phyloP scores from a whole-genome alignment of 1,140 invertebrate genomes.

The Drosophila pallidifrons region DNA sequence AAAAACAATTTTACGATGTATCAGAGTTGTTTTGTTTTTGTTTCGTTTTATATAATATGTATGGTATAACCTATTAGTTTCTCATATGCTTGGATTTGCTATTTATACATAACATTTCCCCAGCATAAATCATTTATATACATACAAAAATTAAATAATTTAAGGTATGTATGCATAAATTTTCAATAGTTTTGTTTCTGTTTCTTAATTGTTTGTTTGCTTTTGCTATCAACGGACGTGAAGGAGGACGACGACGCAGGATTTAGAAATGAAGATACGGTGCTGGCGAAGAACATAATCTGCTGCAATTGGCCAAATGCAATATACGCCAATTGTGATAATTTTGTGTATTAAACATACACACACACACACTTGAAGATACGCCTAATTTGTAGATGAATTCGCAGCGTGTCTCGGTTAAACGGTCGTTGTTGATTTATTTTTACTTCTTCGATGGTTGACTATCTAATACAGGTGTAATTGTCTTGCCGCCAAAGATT shows the following conservation, averaged over 20 bases:
- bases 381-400: conserved; percentile 45
- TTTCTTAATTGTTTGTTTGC: conserved; percentile 50
- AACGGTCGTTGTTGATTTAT: conserved; percentile 28
- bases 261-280: conserved; percentile 35
- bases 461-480: conserved; percentile 76
- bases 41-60: conserved; percentile 72
- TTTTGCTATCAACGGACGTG: conserved; percentile 69
- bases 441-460: conserved; percentile 69
- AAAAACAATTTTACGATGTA: conserved; percentile 81
- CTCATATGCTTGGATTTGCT: conserved; percentile 74
- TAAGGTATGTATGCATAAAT: conserved; percentile 69
- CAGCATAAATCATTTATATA: conserved; percentile 65
- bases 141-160: conserved; percentile 76
- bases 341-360: conserved; percentile 34
- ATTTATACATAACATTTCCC: conserved; percentile 66
- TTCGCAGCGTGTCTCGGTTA: conserved; percentile 41
- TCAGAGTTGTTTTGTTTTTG: conserved; percentile 63
- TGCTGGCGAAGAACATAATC: conserved; percentile 46
- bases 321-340: conserved; percentile 15
- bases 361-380: conserved; percentile 43
- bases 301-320: conserved; percentile 26
- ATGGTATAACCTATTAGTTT: conserved; percentile 81
- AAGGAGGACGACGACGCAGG: conserved; percentile 45
- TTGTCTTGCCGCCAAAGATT: conserved; percentile 93
- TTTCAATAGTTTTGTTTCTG: conserved; percentile 43